Conservation (phyloP, 2,113 vertebrate genomes). For the Psephotus haematonotus region DNA sequence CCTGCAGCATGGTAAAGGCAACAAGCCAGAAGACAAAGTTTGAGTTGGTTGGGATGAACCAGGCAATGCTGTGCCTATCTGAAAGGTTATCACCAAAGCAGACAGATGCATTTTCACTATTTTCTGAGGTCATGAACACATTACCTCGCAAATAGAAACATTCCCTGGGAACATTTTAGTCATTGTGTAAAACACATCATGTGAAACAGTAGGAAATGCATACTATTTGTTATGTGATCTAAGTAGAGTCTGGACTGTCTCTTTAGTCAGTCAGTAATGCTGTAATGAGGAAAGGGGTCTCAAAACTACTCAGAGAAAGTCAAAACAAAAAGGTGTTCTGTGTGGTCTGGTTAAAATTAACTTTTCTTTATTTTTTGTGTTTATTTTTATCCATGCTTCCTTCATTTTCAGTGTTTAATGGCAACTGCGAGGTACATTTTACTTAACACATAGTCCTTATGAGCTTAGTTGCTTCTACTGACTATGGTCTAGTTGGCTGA, state of each 20-base stretch:
- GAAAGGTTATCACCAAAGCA: background rate
- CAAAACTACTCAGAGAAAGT: background rate
- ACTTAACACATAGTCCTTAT: accelerated
- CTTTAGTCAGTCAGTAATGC: background rate
- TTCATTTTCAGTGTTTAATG: background rate
- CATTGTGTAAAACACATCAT: background rate
- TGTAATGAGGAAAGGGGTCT: background rate
- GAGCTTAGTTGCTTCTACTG: background rate
- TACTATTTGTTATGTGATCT: background rate
- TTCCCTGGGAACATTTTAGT: background rate
- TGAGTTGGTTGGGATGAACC: background rate
- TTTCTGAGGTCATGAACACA: background rate
- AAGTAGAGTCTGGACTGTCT: background rate
- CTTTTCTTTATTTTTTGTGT: background rate
- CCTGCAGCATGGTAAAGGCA: background rate
- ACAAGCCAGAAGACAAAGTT: background rate
- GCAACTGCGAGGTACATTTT: background rate
- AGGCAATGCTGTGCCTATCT: background rate
- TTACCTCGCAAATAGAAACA: background rate
- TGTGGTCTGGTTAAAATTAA: background rate
- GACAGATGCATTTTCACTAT: background rate
- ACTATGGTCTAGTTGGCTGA: background rate
- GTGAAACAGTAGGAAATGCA: background rate
- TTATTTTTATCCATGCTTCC: background rate
- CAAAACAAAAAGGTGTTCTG: background rate